Base-by-base conservation (phyloP, 2,797 vertebrate species). In the Nannoperca australis region DNA sequence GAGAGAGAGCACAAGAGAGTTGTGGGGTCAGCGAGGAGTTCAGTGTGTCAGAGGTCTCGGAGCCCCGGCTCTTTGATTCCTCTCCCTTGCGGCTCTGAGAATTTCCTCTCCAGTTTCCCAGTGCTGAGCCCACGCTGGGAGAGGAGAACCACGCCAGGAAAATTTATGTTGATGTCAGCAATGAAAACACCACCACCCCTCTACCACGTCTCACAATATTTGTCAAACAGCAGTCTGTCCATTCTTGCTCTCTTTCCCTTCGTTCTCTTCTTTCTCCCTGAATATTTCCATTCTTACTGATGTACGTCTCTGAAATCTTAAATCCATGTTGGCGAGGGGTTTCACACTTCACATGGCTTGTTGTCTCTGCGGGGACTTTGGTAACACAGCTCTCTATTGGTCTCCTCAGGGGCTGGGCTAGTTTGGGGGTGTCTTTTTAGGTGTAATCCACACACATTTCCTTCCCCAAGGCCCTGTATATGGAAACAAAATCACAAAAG, bases 121-220 rank as follows among this genome's bases (percentile, higher is more conserved):
- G 85, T 88, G 92, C 89, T 81, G 93, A 89, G 88, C 60, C 65
- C 95, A 94, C 61, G 93, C 94, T 95, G 95, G 86, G 92, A 92
- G 84, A 91, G 89, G 90, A 90, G 92, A 91, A 91, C 91, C 84
- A 86, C 84, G 89, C 89, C 82, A 92, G 86, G 92, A 95, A 96
- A 95, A 94, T 94, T 95, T 94, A 85, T 95, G 89, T 93, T 93
- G 93, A 94, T 94, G 94, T 96, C 94, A 95, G 93, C 93, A 96
- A 93, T 93, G 94, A 96, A 96, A 96, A 91, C 92, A 94, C 74
- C 78, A 92, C 86, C 85, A 89, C 90, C 92, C 90, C 92, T 91
- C 70, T 76, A 91, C 83, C 86, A 84, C 89, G 89, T 94, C 93
- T 95, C 91, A 95, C 94, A 95, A 96, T 96, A 95, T 96, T 96